Percentiles rank a stretch among this genome's conserved stretches.
phyloP scores from a whole-genome alignment of 2,888 invertebrate genomes.

The Malacosoma neustria region DNA sequence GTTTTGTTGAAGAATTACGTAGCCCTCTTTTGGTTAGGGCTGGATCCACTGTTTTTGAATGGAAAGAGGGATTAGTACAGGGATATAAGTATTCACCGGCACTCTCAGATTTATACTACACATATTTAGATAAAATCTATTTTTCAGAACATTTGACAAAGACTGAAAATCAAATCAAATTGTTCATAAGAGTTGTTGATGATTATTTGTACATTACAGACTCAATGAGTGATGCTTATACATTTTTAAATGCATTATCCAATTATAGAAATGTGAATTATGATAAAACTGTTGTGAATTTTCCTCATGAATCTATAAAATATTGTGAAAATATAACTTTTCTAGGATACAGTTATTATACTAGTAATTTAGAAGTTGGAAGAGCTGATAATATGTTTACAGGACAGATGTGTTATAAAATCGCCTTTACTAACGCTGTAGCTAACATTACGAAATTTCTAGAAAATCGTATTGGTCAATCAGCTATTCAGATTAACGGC shows the following conservation, averaged over 20 bases:
- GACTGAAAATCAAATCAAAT: slow-evolving; percentile 25
- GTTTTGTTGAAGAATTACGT: slow-evolving; percentile 43
- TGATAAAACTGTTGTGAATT: slow-evolving; percentile 56
- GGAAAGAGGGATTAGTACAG: slow-evolving; percentile 62
- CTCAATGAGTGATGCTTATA: slow-evolving; percentile 41
- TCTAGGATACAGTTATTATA: slow-evolving; percentile 54
- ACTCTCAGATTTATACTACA: slow-evolving; percentile 60
- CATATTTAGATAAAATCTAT: slow-evolving; percentile 45
- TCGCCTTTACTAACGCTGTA: slow-evolving; percentile 45
- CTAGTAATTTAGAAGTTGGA: slow-evolving; percentile 44
- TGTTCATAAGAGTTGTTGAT: slow-evolving; percentile 60
- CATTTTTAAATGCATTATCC: slow-evolving; percentile 44
- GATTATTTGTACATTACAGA: slow-evolving; percentile 65
- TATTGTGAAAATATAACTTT: slow-evolving; percentile 45
- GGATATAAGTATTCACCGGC: slow-evolving; percentile 69
- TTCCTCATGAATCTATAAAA: slow-evolving; percentile 34
- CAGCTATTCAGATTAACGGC: slow-evolving; percentile 55
- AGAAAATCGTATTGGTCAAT: slow-evolving; percentile 55
- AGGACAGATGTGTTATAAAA: slow-evolving; percentile 65
- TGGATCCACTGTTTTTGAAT: slow-evolving; percentile 61
- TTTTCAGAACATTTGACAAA: slow-evolving; percentile 32
- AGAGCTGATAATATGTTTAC: slow-evolving; percentile 48
- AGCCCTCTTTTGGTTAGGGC: slow-evolving; percentile 53
- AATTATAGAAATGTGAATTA: slow-evolving; percentile 59
- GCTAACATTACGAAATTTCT: slow-evolving; percentile 45